Evolutionary conservation across 2,888 invertebrate species (phyloP).

Genomic region (Nomada lathburiana): DNA sequence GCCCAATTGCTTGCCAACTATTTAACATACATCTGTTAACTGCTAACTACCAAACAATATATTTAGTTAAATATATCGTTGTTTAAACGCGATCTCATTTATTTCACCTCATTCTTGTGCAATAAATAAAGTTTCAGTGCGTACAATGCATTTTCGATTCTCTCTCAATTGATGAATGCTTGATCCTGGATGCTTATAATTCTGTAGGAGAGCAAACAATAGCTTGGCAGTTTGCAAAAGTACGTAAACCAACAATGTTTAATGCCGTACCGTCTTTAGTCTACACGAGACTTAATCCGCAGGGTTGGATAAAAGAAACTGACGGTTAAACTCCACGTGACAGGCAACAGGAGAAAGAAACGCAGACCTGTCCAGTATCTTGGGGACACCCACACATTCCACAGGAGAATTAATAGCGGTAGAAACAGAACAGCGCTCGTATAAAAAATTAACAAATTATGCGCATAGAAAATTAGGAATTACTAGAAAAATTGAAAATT

Average conservation of each 20-base stretch:
- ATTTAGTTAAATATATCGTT: too few relatives aligned
- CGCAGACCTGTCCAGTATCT: neutral
- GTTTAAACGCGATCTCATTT: too few relatives aligned
- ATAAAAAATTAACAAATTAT: neutral
- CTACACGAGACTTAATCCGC: slow-evolving; percentile 18
- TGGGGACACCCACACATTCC: neutral
- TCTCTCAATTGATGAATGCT: neutral
- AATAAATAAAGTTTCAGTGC: neutral
- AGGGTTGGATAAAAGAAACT: slow-evolving; percentile 34
- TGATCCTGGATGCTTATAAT: too few relatives aligned
- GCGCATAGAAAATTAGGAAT: neutral
- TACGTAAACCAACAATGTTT: neutral
- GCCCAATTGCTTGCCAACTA: neutral
- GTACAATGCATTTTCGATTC: neutral
- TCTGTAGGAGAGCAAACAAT: neutral
- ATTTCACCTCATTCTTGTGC: too few relatives aligned
- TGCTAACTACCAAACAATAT: neutral
- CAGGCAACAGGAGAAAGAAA: slow-evolving; percentile 2
- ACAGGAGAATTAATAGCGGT: neutral
- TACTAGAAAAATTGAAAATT: neutral
- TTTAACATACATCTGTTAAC: neutral
- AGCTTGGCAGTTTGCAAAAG: slow-evolving; percentile 6
- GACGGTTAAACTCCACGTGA: slow-evolving; percentile 36
- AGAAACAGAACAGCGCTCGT: neutral
- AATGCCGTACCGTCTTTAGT: neutral